Percentiles rank a stretch among this genome's conserved stretches.
These are phyloP conservation scores for Perca schrenkii DNA, from an alignment of 2,113 vertebrate species.

Conservation along the genomic window DNA sequence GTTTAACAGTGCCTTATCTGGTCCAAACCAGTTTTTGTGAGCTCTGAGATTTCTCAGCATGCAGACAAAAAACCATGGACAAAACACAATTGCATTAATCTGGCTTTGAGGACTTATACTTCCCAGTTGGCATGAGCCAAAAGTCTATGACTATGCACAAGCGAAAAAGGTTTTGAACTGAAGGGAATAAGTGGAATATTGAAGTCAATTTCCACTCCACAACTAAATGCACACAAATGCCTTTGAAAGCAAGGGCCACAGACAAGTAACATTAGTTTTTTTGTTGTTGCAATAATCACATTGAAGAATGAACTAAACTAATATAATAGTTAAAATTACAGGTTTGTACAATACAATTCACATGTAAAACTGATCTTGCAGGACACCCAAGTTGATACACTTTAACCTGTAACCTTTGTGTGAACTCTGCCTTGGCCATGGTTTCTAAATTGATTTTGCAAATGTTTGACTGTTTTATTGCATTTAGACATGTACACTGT, in stretches of 20 bases:
- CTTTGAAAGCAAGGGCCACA: not conserved
- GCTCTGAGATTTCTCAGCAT: conserved; percentile 27
- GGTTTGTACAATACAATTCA: not conserved
- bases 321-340: not conserved
- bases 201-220: not conserved
- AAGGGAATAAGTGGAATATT: not conserved
- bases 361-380: conserved; percentile 1
- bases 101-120: not conserved
- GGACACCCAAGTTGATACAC: not conserved
- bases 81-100: conserved; percentile 24
- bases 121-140: not conserved
- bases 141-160: not conserved
- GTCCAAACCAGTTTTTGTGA: conserved; percentile 49
- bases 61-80: conserved; percentile 1
- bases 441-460: conserved; percentile 45
- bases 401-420: conserved; percentile 11
- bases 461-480: conserved; percentile 32
- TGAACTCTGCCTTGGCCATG: conserved; percentile 18
- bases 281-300: too few relatives aligned
- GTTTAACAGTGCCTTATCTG: not conserved
- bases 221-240: not conserved
- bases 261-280: too few relatives aligned
- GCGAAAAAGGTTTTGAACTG: not conserved
- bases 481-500: conserved; percentile 31
- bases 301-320: too few relatives aligned